Evolutionary conservation across 2,797 vertebrate genomes (phyloP), one percentile per base, ranked within the genome.

Genomic region (Podarcis siculus): DNA sequence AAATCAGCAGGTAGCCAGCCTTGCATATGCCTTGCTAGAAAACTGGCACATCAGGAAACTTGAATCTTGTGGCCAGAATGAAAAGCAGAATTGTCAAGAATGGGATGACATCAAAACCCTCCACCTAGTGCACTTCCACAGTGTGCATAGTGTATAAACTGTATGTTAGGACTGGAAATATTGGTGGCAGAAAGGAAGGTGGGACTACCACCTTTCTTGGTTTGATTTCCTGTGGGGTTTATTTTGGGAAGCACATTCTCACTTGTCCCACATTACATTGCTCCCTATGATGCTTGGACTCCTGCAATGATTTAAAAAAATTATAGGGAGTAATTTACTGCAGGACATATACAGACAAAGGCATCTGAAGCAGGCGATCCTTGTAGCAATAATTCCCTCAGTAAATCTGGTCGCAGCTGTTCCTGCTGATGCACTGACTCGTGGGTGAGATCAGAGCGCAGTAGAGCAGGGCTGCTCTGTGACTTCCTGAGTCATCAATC

Each of bases 401-500:
- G 21, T 71, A 73, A 66, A 45, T 80, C 42, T 21, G 37, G 37
- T 55, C 15, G 55, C 78, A 64, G n/a, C 82, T 85, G 67, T 30
- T 80, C 32, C 27, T 55, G 69, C n/a, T 84, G 79, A 66, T 77
- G 30, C 15, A 45, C 35, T 79, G 39, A 55, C 23, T 25, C 66
- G 37, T 37, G 10, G 32, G 49, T 37, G 75, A 83, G 73, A 79
- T 45, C 9, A 19, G 42, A 86, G 19, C 4, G 7, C 19, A 42
- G 27, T 19, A 13, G 39, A 77, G 23, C 86, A 64, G 30, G 58
- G 35, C 69, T 76, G 61, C 61, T 55, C 49, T 19, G 55, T 69
- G 69, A 82, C 37, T 86, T 86, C 45, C 21, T 71, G 73, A 82
- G 37, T 83, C 37, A 79, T 83, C 79, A 77, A 13, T 71, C 72